Evolutionary conservation across 2,797 vertebrate species (phyloP).

Genomic region (Aythya fuligula): DNA sequence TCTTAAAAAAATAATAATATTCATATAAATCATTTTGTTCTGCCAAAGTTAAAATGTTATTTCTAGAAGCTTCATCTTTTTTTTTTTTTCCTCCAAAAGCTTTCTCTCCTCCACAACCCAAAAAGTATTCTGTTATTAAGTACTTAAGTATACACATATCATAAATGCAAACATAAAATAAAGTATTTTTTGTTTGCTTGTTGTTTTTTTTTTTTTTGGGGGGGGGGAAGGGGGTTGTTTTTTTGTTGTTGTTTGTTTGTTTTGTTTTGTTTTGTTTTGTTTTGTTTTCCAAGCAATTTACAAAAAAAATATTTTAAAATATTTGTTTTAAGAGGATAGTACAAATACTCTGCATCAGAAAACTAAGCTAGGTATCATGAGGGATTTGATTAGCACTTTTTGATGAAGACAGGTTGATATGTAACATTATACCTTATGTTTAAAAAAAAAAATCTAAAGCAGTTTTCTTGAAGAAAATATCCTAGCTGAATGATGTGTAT

Average conservation of each 20-base stretch:
- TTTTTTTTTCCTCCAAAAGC: not conserved
- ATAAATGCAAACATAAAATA: not conserved
- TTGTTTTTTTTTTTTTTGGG: no score
- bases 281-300: not conserved
- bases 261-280: not conserved
- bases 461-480: conserved; percentile 29
- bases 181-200: not conserved
- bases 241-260: not conserved
- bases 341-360: not conserved
- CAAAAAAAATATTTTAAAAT: not conserved
- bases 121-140: not conserved
- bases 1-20: not conserved
- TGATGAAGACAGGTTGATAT: not conserved
- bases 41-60: not conserved
- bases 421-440: not conserved
- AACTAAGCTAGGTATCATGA: not conserved
- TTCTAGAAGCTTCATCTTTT: not conserved
- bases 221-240: no score
- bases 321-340: not conserved
- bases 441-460: not conserved
- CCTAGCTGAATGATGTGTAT: not conserved
- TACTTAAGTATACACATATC: not conserved
- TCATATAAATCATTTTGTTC: not conserved
- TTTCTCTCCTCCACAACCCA: not conserved
- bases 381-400: not conserved